Percentiles rank a stretch among this genome's conserved stretches.
Conservation (phyloP, 2,888 invertebrate species). For the Neoscelio sp. region DNA sequence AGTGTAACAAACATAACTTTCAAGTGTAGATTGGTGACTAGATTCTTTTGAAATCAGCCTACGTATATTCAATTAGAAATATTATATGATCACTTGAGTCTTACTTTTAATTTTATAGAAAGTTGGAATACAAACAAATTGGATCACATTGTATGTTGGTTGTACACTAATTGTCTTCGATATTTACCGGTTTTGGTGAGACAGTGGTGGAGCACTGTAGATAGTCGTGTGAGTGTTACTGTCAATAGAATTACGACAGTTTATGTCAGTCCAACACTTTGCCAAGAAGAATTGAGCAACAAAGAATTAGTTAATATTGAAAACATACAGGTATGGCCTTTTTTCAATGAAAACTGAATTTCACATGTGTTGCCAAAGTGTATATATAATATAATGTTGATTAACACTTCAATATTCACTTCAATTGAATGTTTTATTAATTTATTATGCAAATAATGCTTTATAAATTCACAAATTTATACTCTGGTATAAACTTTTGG, state of each 20-base stretch:
- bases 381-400: too few species aligned
- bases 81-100: too few species aligned
- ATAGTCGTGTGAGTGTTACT: constrained; percentile 86
- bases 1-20: too few species aligned
- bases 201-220: constrained; percentile 90
- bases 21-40: constrained; percentile 78
- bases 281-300: constrained; percentile 87
- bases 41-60: too few species aligned
- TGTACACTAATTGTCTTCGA: constrained; percentile 87
- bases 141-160: constrained; percentile 86
- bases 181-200: constrained; percentile 90
- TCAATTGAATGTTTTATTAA: too few species aligned
- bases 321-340: constrained; percentile 85
- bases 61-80: too few species aligned
- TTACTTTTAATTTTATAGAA: constrained; percentile 70
- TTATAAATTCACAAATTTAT: neutral
- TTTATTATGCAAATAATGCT: too few species aligned
- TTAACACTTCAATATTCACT: too few species aligned
- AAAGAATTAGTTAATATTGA: constrained; percentile 85
- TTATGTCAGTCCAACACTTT: constrained; percentile 88
- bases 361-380: neutral
- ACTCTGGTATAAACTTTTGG: constrained; percentile 11
- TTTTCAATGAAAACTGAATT: neutral
- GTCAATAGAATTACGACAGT: constrained; percentile 88
- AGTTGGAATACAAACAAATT: constrained; percentile 80